These are phyloP conservation scores for Benthosema pterotum DNA, from an alignment of 2,797 vertebrate genomes.

Conservation along the genomic window DNA sequence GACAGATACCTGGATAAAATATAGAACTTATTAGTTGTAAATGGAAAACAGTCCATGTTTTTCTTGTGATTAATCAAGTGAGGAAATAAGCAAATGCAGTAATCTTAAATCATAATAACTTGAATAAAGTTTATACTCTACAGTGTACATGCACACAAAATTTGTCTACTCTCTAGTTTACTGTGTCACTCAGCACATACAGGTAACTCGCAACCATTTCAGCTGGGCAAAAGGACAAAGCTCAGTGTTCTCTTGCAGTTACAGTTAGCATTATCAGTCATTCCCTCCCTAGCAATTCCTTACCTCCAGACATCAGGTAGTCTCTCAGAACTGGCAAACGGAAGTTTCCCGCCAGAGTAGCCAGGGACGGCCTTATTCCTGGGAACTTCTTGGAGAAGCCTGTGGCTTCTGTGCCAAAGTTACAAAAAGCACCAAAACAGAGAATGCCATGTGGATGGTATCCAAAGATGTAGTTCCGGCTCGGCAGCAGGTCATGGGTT, in stretches of 20 bases:
- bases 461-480: constrained; percentile 95
- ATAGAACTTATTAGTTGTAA: not conserved
- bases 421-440: constrained; percentile 95
- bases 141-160: constrained; percentile 11
- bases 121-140: no score
- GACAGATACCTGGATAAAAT: constrained; percentile 87
- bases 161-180: constrained; percentile 26
- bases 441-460: constrained; percentile 98
- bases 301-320: constrained; percentile 98
- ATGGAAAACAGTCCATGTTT: no score
- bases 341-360: constrained; percentile 95
- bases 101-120: not conserved
- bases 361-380: constrained; percentile 91
- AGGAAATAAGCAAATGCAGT: constrained; percentile 14
- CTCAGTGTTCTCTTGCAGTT: constrained; percentile 48
- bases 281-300: constrained; percentile 49
- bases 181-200: constrained; percentile 31
- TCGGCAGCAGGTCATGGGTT: constrained; percentile 92
- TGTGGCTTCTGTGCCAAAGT: constrained; percentile 96
- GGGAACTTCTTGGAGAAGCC: constrained; percentile 95
- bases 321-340: constrained; percentile 92
- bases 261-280: constrained; percentile 34
- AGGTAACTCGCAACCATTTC: constrained; percentile 47
- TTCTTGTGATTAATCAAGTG: no score
- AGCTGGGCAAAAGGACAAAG: constrained; percentile 65